phyloP scores from a whole-genome alignment of 92 coral and sea anemone genomes.

The Isaurus tuberculatus region DNA sequence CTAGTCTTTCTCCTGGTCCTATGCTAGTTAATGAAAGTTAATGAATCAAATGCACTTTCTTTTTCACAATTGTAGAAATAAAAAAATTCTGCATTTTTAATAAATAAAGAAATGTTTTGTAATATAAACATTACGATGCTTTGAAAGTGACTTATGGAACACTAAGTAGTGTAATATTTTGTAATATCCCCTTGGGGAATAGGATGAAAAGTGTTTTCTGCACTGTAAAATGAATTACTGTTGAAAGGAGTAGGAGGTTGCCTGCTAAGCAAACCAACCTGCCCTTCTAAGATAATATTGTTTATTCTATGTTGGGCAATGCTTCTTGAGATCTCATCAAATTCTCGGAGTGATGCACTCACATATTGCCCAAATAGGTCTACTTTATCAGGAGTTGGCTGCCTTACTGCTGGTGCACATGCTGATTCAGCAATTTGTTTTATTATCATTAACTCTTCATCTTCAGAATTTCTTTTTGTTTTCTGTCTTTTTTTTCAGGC shows the following conservation, averaged over 20 bases:
- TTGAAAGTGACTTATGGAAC: too few relatives aligned
- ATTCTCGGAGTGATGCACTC: constrained; percentile 17
- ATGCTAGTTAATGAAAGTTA: too few relatives aligned
- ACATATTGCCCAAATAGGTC: constrained; percentile 50
- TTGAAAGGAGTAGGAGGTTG: background rate
- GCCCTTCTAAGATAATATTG: constrained; percentile 28
- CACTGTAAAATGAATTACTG: too few relatives aligned
- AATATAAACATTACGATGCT: too few relatives aligned
- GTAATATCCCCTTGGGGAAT: too few relatives aligned
- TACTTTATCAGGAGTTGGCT: constrained; percentile 13
- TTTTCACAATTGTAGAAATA: too few relatives aligned
- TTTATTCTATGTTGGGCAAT: constrained; percentile 31
- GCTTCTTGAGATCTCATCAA: constrained; percentile 27
- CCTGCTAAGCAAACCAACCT: constrained; percentile 17
- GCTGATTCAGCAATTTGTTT: constrained; percentile 41
- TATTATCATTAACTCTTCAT: constrained; percentile 25
- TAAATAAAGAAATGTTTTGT: too few relatives aligned
- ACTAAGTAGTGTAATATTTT: too few relatives aligned
- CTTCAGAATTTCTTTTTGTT: constrained; percentile 33
- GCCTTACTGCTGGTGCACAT: background rate
- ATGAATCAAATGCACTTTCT: too few relatives aligned
- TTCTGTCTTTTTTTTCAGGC: constrained; percentile 25
- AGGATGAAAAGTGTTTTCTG: too few relatives aligned
- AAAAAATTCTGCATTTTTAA: too few relatives aligned
- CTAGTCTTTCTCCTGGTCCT: too few relatives aligned